Evolutionary conservation across 2,113 vertebrate genomes (phyloP).

Genomic region (Cynopterus brachyotis): DNA sequence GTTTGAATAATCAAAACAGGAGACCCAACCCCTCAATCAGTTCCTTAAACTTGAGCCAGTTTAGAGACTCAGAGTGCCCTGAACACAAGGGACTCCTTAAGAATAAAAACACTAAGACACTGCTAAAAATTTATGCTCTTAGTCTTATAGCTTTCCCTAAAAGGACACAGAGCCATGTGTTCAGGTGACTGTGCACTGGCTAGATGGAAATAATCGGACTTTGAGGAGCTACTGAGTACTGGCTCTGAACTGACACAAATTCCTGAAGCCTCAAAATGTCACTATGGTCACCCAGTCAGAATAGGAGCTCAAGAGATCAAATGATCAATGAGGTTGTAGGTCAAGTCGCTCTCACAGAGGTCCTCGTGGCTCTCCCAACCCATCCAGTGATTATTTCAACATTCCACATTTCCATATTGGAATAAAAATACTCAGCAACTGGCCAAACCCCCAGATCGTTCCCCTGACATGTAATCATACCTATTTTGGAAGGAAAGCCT

Average conservation of each 20-base stretch:
- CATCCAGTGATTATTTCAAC: neutral
- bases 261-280: neutral
- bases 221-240: rapidly evolving
- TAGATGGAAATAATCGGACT: neutral
- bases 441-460: neutral
- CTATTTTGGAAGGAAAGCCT: neutral
- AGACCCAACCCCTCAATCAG: neutral
- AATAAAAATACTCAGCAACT: neutral
- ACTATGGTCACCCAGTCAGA: neutral
- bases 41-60: neutral
- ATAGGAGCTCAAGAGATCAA: neutral
- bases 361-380: neutral
- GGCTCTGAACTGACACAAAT: neutral
- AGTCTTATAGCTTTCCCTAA: neutral
- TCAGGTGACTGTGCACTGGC: neutral
- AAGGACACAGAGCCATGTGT: neutral
- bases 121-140: neutral
- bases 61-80: neutral
- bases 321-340: neutral
- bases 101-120: neutral
- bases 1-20: neutral
- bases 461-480: neutral
- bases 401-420: no score
- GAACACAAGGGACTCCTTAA: neutral
- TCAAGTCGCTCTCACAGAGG: neutral